phyloP scores from a whole-genome alignment of 2,797 vertebrate genomes.

The Pelochelys cantorii region DNA sequence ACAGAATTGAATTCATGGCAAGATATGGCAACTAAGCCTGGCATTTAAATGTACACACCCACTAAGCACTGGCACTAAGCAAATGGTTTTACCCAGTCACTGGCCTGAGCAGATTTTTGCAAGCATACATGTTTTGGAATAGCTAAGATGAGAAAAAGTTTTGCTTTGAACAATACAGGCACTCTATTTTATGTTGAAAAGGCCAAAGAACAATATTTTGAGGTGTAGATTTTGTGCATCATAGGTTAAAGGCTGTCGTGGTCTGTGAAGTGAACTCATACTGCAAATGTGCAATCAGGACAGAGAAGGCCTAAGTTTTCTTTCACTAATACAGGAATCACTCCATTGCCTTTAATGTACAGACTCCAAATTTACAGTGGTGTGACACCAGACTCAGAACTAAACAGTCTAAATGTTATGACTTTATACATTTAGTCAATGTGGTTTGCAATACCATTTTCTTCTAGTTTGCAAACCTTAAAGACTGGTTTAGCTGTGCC shows the following conservation, averaged over 20 bases:
- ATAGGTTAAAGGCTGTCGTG: background rate
- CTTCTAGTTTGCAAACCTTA: too few species aligned
- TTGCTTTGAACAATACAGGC: accelerated
- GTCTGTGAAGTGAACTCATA: accelerated
- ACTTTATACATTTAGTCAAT: background rate
- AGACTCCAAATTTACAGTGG: background rate
- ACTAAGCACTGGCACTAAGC: background rate
- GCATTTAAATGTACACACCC: too few species aligned
- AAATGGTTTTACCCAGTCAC: accelerated
- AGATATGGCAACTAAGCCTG: accelerated
- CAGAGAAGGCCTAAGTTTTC: accelerated
- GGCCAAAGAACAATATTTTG: accelerated
- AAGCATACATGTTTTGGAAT: background rate
- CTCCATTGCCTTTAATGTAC: background rate
- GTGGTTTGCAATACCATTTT: too few species aligned
- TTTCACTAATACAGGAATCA: background rate
- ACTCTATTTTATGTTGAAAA: accelerated
- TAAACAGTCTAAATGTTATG: accelerated
- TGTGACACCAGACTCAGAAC: background rate
- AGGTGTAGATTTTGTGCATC: accelerated
- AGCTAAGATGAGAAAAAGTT: too few species aligned
- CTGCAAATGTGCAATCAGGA: accelerated
- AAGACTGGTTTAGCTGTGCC: too few species aligned
- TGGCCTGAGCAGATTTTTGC: accelerated
- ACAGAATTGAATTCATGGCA: too few species aligned